Base-by-base conservation (phyloP, 2,113 vertebrate genomes). In the Syrmaticus mikado region DNA sequence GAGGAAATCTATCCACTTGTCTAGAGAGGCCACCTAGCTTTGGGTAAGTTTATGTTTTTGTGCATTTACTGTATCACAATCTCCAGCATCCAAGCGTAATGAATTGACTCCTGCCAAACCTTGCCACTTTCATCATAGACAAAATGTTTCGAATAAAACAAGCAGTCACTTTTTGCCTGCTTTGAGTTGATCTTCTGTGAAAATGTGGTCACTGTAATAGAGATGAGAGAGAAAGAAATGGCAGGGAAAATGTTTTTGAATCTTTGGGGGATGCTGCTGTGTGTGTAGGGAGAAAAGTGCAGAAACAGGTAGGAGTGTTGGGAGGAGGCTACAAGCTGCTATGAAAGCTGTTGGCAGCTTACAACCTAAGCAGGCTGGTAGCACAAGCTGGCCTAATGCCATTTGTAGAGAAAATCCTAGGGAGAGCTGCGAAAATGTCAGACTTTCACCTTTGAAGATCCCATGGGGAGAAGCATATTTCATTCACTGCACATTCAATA, bases 351-450 rank as follows among this genome's bases (percentile, higher is more conserved):
- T 5, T 4, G 2, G 3, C 10, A 12, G n/a, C 75, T 79, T 65
- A 73, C 5, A 36, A 66, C 27, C 30, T 7, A 3, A 1, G 0
- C 0, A 0, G 81, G 38, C 0, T 52, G 41, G 10, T 28, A 68
- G 10, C 7, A 73, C 12, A 72, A 82, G 5, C 10, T 78, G 28
- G 45, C 28, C 36, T 30, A 18, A 73, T 89, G 81, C 3, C 9
- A 11, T 13, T 72, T 17, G 8, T 46, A n/a, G 72, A 73, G 14
- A 6, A 4, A 77, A 60, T 52, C 64, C 25, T 60, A 4, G 46
- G 57, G n/a, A 27, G 7, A 84, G n/a, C 25, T 13, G 1, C 38
- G 65, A 43, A 92, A 70, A 53, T 24, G 11, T 41, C 84, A 58
- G 66, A 6, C 25, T 89, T 62, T 38, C 58, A 65, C 34, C 85